Evolutionary conservation across 2,888 invertebrate species (phyloP).

Genomic region (Pseudanteris insignis): DNA sequence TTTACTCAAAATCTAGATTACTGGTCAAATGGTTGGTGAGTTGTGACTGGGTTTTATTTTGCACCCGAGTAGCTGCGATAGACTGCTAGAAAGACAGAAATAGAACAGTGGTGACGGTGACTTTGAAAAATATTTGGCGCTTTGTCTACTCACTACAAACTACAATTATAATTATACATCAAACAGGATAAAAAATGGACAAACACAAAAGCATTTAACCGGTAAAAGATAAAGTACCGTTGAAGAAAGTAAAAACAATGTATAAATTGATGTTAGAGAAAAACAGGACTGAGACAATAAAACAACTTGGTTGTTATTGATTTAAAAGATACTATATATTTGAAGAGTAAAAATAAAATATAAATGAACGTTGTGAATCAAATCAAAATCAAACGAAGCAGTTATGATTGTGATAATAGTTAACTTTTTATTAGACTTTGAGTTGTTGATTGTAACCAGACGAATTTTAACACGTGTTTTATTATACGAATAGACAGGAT

Average conservation of each 20-base stretch:
- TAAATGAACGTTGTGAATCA: too few relatives aligned
- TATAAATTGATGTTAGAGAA: constrained; percentile 28
- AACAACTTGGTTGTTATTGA: constrained; percentile 21
- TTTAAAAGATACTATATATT: too few relatives aligned
- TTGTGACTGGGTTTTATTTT: constrained; percentile 62
- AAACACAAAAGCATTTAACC: constrained; percentile 65
- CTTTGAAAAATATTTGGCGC: constrained; percentile 63
- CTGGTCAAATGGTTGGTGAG: constrained; percentile 64
- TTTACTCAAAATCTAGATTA: constrained; percentile 54
- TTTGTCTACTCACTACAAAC: constrained; percentile 65
- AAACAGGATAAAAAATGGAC: constrained; percentile 56
- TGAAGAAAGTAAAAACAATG: constrained; percentile 34
- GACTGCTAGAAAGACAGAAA: constrained; percentile 67
- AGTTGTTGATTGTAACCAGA: too few relatives aligned
- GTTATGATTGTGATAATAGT: constrained; percentile 36
- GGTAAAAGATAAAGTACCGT: constrained; percentile 42
- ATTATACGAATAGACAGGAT: too few relatives aligned
- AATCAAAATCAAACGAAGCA: constrained; percentile 26
- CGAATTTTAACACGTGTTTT: too few relatives aligned
- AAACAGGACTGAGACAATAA: constrained; percentile 42
- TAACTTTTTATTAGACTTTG: constrained; percentile 38
- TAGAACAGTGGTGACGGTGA: constrained; percentile 66
- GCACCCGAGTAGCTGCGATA: constrained; percentile 67
- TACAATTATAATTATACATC: constrained; percentile 61
- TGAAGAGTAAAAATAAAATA: too few relatives aligned